These are phyloP conservation scores for Bombus fervidus DNA, from an alignment of 1,140 invertebrate genomes.

Conservation along the genomic window DNA sequence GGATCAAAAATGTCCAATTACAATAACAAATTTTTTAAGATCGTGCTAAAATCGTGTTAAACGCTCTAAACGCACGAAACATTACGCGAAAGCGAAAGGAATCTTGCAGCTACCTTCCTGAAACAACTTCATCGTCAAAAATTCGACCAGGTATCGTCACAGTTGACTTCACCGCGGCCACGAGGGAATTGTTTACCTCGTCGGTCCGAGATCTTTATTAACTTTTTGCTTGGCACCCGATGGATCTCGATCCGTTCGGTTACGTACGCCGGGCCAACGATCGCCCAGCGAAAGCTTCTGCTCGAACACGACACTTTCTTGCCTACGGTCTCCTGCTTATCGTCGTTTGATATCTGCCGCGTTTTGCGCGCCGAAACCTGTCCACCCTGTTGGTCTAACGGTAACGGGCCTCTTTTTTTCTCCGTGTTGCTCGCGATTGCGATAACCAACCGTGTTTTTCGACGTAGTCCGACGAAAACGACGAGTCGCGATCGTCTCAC, in stretches of 20 bases:
- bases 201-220: constrained; percentile 35
- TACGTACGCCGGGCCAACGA: not conserved
- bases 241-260: not conserved
- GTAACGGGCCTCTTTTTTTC: not conserved
- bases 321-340: constrained; percentile 1
- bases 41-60: too few relatives aligned
- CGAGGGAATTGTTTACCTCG: constrained; percentile 10
- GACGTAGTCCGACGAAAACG: not conserved
- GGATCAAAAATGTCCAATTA: not conserved
- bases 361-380: constrained; percentile 33
- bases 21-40: too few relatives aligned
- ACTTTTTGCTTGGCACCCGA: constrained; percentile 23
- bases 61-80: not conserved
- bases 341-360: constrained; percentile 20
- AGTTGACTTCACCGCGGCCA: not conserved
- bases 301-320: constrained; percentile 19
- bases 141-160: constrained; percentile 17
- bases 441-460: constrained; percentile 22
- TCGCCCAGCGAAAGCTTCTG: not conserved
- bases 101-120: not conserved
- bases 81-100: not conserved
- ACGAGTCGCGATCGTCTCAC: not conserved
- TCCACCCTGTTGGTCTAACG: constrained; percentile 33
- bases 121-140: not conserved
- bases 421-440: not conserved